phyloP scores from a whole-genome alignment of 1,140 invertebrate genomes.

The Daktulosphaira vitifoliae region DNA sequence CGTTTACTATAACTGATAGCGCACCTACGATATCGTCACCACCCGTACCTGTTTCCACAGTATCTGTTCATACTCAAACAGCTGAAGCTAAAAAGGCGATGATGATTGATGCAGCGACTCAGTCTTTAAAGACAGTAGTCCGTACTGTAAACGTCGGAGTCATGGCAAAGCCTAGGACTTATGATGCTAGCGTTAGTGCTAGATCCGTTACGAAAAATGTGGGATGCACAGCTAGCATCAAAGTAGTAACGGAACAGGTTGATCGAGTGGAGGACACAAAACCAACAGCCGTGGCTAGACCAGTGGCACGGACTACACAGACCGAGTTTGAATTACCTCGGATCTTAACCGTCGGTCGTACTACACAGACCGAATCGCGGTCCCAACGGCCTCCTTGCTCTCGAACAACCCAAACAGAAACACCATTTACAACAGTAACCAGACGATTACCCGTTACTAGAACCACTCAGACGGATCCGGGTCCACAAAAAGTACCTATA shows the following conservation, averaged over 20 bases:
- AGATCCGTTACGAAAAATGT: not conserved
- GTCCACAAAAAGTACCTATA: too few relatives aligned
- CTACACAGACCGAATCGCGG: not conserved
- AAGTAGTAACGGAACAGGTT: not conserved
- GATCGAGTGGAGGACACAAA: too few relatives aligned
- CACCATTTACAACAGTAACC: too few relatives aligned
- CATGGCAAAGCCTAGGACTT: not conserved
- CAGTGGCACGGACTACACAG: slow-evolving; percentile 1
- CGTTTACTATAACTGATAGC: not conserved
- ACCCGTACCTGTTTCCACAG: too few relatives aligned
- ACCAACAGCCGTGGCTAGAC: not conserved
- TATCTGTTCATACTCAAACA: not conserved
- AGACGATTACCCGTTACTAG: too few relatives aligned
- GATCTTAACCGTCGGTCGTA: not conserved
- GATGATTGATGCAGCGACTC: not conserved
- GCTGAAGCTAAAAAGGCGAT: not conserved
- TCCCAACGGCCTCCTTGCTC: too few relatives aligned
- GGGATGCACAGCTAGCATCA: not conserved
- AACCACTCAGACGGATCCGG: too few relatives aligned
- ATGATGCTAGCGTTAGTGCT: slow-evolving; percentile 2
- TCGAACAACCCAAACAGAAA: too few relatives aligned
- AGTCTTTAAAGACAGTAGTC: not conserved
- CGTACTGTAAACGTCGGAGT: slow-evolving; percentile 6
- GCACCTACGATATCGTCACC: not conserved
- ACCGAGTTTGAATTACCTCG: not conserved